These are phyloP conservation scores for Pilophorus perplexus DNA, from an alignment of 2,888 invertebrate genomes.

Conservation along the genomic window DNA sequence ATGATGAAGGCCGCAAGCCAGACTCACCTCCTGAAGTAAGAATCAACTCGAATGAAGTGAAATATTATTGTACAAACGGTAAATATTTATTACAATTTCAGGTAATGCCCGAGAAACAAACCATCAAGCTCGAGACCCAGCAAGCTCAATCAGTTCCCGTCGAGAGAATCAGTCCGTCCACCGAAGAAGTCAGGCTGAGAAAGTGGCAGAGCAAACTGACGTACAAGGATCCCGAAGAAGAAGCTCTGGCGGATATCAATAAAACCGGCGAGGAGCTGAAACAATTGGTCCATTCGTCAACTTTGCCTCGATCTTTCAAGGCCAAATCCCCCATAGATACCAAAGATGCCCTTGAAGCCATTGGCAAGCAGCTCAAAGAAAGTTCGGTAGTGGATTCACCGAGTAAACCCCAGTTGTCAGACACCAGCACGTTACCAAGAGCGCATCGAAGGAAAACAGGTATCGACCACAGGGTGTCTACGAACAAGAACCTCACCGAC, in stretches of 20 bases:
- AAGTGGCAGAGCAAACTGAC: slow-evolving; percentile 71
- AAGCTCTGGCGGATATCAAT: slow-evolving; percentile 53
- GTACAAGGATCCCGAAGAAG: slow-evolving; percentile 51
- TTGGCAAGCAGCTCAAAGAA: slow-evolving; percentile 59
- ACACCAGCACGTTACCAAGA: slow-evolving; percentile 51
- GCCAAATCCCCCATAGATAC: slow-evolving; percentile 67
- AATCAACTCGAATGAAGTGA: too few species aligned
- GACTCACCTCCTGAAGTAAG: slow-evolving; percentile 50
- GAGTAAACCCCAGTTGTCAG: slow-evolving; percentile 48
- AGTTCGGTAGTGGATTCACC: slow-evolving; percentile 51
- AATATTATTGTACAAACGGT: too few species aligned
- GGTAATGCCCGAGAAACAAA: slow-evolving; percentile 58
- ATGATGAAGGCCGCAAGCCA: slow-evolving; percentile 49
- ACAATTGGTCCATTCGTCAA: slow-evolving; percentile 54
- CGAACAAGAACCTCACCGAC: slow-evolving; percentile 43
- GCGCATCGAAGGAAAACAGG: slow-evolving; percentile 51
- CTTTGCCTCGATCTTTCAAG: slow-evolving; percentile 54
- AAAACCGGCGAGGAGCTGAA: slow-evolving; percentile 54
- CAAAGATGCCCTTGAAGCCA: slow-evolving; percentile 68
- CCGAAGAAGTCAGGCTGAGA: slow-evolving; percentile 62
- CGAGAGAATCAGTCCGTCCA: slow-evolving; percentile 52
- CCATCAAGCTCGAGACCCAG: slow-evolving; percentile 57
- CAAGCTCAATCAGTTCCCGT: slow-evolving; percentile 60
- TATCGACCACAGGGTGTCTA: slow-evolving; percentile 55
- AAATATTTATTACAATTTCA: too few species aligned